Evolutionary conservation across 2,797 vertebrate species (phyloP), one percentile per base, ranked within the genome.

Genomic region (Tadarida brasiliensis): DNA sequence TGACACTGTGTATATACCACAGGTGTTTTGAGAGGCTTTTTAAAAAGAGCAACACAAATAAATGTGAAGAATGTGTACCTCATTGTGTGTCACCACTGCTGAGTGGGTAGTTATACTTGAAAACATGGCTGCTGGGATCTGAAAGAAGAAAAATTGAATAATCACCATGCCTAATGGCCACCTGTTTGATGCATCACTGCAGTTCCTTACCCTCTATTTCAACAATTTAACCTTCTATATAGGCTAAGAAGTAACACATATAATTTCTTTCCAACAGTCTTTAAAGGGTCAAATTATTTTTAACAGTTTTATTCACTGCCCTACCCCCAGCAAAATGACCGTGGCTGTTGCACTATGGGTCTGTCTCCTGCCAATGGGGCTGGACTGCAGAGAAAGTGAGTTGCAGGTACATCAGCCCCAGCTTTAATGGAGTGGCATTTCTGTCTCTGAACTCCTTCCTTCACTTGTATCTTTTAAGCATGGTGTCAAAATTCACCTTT

Each of bases 401-500:
- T 2, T 78, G 30, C 56, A 49, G 77, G 85, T 73, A 17, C 24
- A 33, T 67, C 17, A 83, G 30, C 49, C 73, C 35, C 19, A 26
- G 1, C 59, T 67, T 83, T 56, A 14, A 0, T 22, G 20, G 30
- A 90, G 83, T 92, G 78, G 63, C 74, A 56, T 51, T 87, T 89
- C 39, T 68, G 49, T 63, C 7, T 6, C 77, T 78, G 51, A 35
- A 57, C 12, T 84, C 86, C 88, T 88, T 91, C 86, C 86, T 91
- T 74, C 30, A 2, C 51, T 83, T 71, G 49, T 90, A 9, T 94
- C 74, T 77, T 67, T 96, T 54, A 89, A 95, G 47, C 65, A 4
- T 30, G 56, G 22, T 92, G 65, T 91, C 94, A 91, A 65, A 96
- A 71, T 92, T 89, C 28, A 71, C 35, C 17, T 56, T 97, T 92